Conservation (phyloP, 2,888 invertebrate genomes). For the Peribatodes rhomboidaria region DNA sequence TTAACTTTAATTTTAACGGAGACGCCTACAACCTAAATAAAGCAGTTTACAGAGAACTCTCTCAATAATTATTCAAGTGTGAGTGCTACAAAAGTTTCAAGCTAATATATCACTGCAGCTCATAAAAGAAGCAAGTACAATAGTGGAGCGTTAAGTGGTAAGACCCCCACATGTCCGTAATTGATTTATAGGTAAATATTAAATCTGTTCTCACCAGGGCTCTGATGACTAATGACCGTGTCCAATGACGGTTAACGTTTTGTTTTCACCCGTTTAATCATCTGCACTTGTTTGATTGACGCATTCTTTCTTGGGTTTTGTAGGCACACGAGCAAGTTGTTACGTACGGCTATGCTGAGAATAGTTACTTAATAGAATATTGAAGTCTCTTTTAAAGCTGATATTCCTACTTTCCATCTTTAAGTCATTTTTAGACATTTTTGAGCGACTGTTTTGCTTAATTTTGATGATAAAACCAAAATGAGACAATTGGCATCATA, state of each 20-base stretch:
- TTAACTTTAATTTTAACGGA: too few relatives aligned
- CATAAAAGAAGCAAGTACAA: slow-evolving; percentile 69
- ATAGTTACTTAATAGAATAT: too few relatives aligned
- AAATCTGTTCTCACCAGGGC: slow-evolving; percentile 80
- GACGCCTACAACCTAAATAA: not conserved
- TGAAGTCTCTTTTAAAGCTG: too few relatives aligned
- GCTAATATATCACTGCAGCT: slow-evolving; percentile 36
- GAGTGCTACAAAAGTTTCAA: slow-evolving; percentile 14
- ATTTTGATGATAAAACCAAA: too few relatives aligned
- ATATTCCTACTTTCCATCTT: too few relatives aligned
- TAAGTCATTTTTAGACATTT: too few relatives aligned
- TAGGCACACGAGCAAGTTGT: not conserved
- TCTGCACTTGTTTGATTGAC: slow-evolving; percentile 73
- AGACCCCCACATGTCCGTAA: slow-evolving; percentile 74
- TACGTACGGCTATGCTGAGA: not conserved
- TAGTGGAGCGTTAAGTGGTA: slow-evolving; percentile 73
- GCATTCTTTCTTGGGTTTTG: slow-evolving; percentile 58
- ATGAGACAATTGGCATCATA: too few relatives aligned
- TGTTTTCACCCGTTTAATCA: slow-evolving; percentile 71
- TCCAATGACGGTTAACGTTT: slow-evolving; percentile 69
- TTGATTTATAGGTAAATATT: slow-evolving; percentile 85
- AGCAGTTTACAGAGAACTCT: too few relatives aligned
- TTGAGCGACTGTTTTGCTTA: too few relatives aligned
- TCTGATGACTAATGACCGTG: slow-evolving; percentile 75
- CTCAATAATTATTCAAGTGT: not conserved